A percentile compares a stretch with the other conserved stretches of the same genome.
phyloP scores from a whole-genome alignment of 2,113 vertebrate species.

The Pteropus alecto region DNA sequence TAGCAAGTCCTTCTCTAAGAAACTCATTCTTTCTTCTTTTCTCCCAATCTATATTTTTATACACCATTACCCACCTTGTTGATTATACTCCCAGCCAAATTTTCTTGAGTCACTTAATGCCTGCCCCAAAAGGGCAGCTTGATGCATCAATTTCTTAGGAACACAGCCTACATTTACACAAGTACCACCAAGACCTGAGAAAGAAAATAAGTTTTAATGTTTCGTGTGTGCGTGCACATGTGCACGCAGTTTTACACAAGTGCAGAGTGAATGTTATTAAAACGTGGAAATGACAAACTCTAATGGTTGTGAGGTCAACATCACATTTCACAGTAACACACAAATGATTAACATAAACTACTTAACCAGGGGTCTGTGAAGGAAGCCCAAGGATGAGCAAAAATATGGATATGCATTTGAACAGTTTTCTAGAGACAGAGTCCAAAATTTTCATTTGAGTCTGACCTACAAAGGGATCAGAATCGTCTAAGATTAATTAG shows the following conservation, averaged over 20 bases:
- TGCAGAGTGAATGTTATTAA: not conserved
- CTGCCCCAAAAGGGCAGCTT: slow-evolving; percentile 91
- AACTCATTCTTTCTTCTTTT: not conserved
- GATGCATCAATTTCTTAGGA: slow-evolving; percentile 99
- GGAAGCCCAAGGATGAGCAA: not conserved
- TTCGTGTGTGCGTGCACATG: not conserved
- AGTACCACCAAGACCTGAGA: slow-evolving; percentile 94
- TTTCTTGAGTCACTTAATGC: slow-evolving; percentile 91
- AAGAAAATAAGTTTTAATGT: not conserved
- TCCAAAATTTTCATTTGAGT: not conserved
- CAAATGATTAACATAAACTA: not conserved
- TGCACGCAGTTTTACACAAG: accelerated
- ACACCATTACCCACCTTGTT: slow-evolving; percentile 84
- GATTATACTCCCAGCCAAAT: slow-evolving; percentile 93
- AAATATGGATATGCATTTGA: accelerated
- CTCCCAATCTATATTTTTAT: not conserved
- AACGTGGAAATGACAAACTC: not conserved
- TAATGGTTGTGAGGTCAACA: not conserved
- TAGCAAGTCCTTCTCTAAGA: not conserved
- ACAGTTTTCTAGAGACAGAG: not conserved
- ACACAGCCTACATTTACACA: slow-evolving; percentile 98
- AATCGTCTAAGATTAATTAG: not conserved
- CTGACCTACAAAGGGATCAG: not conserved
- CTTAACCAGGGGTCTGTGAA: not conserved
- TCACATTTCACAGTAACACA: not conserved